These are phyloP conservation scores for Lerista edwardsae DNA, from an alignment of 2,797 vertebrate genomes.

Conservation along the genomic window DNA sequence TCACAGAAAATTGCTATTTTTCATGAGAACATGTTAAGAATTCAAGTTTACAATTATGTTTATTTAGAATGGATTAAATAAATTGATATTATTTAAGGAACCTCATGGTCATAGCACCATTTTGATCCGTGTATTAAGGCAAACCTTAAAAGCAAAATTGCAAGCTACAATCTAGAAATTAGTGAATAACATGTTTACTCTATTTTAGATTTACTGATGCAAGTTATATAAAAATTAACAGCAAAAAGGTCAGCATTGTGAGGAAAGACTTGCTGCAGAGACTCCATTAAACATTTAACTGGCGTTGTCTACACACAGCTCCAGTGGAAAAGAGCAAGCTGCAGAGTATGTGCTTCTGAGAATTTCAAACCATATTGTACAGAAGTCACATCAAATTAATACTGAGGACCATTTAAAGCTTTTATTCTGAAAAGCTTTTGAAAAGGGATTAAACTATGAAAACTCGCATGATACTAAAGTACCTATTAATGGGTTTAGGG, in stretches of 20 bases:
- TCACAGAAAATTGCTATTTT: constrained; percentile 37
- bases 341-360: constrained; percentile 88
- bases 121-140: constrained; percentile 40
- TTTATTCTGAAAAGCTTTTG: constrained; percentile 98
- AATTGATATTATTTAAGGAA: constrained; percentile 38
- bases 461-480: constrained; percentile 98
- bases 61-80: constrained; percentile 30
- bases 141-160: constrained; percentile 45
- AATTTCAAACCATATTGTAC: constrained; percentile 95
- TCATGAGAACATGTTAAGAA: constrained; percentile 30
- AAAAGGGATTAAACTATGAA: constrained; percentile 99
- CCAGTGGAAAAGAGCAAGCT: constrained; percentile 86
- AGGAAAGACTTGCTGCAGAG: constrained; percentile 84
- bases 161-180: constrained; percentile 50
- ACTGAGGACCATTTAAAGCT: constrained; percentile 97
- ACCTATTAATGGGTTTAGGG: constrained; percentile 89
- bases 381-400: constrained; percentile 99
- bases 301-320: constrained; percentile 83
- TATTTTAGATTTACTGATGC: constrained; percentile 58
- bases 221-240: constrained; percentile 59
- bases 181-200: constrained; percentile 43
- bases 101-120: constrained; percentile 34
- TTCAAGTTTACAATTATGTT: constrained; percentile 36
- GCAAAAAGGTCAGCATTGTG: constrained; percentile 59
- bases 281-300: constrained; percentile 88